Evolutionary conservation across 2,797 vertebrate genomes (phyloP).

Genomic region (Chloroceryle amazona): DNA sequence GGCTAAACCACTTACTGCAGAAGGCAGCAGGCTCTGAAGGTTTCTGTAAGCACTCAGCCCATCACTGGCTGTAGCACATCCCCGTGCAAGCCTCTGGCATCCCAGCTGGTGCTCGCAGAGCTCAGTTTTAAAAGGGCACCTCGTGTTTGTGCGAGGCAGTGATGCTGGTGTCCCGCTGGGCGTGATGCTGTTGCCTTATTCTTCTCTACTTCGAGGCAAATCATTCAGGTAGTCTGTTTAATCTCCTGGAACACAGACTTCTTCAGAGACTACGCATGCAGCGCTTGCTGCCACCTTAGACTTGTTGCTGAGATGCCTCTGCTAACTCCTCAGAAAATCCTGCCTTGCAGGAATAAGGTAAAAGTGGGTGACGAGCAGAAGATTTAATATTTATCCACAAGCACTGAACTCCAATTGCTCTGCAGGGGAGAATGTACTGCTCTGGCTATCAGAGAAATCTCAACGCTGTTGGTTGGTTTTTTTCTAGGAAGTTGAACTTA

Average conservation of each 20-base stretch:
- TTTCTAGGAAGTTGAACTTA: slow-evolving; percentile 90
- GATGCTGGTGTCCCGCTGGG: too few species aligned
- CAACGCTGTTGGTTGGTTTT: neutral
- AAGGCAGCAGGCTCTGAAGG: neutral
- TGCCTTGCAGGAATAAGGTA: neutral
- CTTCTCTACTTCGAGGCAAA: neutral
- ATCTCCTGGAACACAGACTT: neutral
- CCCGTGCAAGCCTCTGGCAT: neutral
- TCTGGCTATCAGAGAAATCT: neutral
- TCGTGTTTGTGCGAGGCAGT: too few species aligned
- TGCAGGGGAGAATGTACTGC: neutral
- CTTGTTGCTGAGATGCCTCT: neutral
- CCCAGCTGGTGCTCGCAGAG: neutral
- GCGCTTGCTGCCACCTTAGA: neutral
- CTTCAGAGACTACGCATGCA: neutral
- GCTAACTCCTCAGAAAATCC: neutral
- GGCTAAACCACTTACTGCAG: neutral
- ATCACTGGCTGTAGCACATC: too few species aligned
- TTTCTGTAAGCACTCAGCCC: neutral
- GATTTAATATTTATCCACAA: neutral
- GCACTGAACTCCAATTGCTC: neutral
- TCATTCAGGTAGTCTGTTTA: neutral
- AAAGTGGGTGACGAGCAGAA: neutral
- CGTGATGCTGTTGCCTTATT: neutral
- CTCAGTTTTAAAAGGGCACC: too few species aligned